These are phyloP conservation scores for Leucoraja erinaceus DNA, from an alignment of 2,113 vertebrate genomes.

Conservation along the genomic window DNA sequence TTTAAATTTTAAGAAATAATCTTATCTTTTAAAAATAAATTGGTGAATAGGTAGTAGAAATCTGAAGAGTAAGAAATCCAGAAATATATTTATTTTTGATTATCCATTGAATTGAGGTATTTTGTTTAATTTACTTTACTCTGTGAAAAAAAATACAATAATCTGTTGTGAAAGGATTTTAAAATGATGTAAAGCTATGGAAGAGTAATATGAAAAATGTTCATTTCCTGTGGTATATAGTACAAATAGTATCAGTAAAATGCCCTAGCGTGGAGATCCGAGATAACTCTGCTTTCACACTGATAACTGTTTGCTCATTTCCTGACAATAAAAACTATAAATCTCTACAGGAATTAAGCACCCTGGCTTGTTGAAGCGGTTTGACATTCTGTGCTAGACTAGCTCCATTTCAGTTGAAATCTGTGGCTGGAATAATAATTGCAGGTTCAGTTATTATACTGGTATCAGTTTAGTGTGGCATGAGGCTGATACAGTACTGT, in stretches of 20 bases:
- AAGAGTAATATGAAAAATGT: slow-evolving; percentile 63
- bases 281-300: slow-evolving; percentile 83
- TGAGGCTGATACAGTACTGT: slow-evolving; percentile 56
- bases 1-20: slow-evolving; percentile 13
- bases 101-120: slow-evolving; percentile 31
- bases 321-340: slow-evolving; percentile 92
- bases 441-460: slow-evolving; percentile 82
- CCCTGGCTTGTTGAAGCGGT: slow-evolving; percentile 65
- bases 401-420: slow-evolving; percentile 72
- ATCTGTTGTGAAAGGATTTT: slow-evolving; percentile 46
- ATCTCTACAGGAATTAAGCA: slow-evolving; percentile 77
- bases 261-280: slow-evolving; percentile 81
- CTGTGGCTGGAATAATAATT: slow-evolving; percentile 78
- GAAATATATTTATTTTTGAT: slow-evolving; percentile 26
- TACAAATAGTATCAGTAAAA: slow-evolving; percentile 84
- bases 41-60: neutral
- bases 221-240: slow-evolving; percentile 91
- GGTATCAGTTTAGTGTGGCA: slow-evolving; percentile 63
- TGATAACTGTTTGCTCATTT: slow-evolving; percentile 99
- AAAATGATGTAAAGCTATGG: slow-evolving; percentile 65
- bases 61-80: neutral
- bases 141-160: slow-evolving; percentile 43
- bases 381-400: slow-evolving; percentile 65
- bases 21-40: neutral
- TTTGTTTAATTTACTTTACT: slow-evolving; percentile 50